Evolutionary conservation across 2,888 invertebrate genomes (phyloP), one percentile per base, ranked within the genome.

Genomic region (Erebia ligea): DNA sequence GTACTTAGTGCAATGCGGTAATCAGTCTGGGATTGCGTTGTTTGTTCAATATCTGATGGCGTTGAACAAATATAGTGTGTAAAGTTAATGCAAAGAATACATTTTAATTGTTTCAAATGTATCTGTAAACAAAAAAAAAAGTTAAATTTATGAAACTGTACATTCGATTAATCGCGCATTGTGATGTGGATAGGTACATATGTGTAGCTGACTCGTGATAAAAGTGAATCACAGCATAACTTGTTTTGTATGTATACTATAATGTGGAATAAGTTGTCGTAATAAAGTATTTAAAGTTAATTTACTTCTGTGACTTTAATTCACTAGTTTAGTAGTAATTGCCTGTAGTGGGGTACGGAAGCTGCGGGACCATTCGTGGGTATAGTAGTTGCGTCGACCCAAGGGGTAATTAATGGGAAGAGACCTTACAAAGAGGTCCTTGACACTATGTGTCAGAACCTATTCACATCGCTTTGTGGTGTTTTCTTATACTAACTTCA

Each of bases 271-370:
- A 92, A 92, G 92, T 92, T 93, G 90, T 92, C 92, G 87, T 91
- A 93, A 93, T 93, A 93, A 93, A 93, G 92, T 92, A 92, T 93
- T 92, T 92, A 91, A 92, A 92, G 91, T 91, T 91, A 90, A 89
- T 91, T 91, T 85, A 88, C 86, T 87, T 84, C 82, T 82, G 85
- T 86, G 90, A 88, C 86, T 93, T 93, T 91, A 86, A 90, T 91
- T 86, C 79, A 83, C 77, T 78, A 77, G 79, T 71, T 76, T 76
- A 81, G 77, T 81, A 80, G 84, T 82, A 83, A 61, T 61, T 59
- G 71, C 71, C 84, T 80, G 81, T 85, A 85, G 84, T 81, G 57
- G 64, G 67, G 63, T 57, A 10, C 34, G 21, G 52, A 34, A 9
- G 50, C 19, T 19, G 56, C 10, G 11, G 21, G 21, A 21, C 19